Evolutionary conservation across 2,888 invertebrate species (phyloP).

Genomic region (Lumbricus terrestris): DNA sequence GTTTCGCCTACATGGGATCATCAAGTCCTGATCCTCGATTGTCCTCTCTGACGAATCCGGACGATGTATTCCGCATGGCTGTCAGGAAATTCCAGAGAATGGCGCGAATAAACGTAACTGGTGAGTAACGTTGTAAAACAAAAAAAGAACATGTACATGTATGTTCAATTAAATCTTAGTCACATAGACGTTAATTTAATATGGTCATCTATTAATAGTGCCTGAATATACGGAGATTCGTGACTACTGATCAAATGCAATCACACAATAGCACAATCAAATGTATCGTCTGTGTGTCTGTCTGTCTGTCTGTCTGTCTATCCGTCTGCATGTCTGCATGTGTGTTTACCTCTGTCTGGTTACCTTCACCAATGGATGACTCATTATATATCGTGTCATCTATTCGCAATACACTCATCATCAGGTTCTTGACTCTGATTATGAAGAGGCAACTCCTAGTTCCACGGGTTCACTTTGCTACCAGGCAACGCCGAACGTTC

Average conservation of each 20-base stretch:
- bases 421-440: background rate
- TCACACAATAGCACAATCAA: background rate
- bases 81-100: background rate
- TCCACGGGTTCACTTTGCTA: too few relatives aligned
- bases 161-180: background rate
- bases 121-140: background rate
- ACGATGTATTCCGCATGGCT: background rate
- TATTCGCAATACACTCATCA: background rate
- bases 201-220: background rate
- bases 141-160: background rate
- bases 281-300: background rate
- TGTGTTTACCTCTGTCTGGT: too few relatives aligned
- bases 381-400: background rate
- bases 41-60: slow-evolving; percentile 3
- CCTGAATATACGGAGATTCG: background rate
- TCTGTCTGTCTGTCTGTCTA: background rate
- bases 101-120: background rate
- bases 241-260: background rate
- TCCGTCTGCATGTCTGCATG: background rate
- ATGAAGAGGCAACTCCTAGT: too few relatives aligned
- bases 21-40: background rate
- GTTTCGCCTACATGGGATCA: background rate
- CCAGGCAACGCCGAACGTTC: too few relatives aligned
- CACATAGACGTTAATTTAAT: background rate
- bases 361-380: background rate